A percentile compares a stretch with the other conserved stretches of the same genome.
Conservation (phyloP, 2,113 vertebrate species). For the Oncorhynchus kisutch region DNA sequence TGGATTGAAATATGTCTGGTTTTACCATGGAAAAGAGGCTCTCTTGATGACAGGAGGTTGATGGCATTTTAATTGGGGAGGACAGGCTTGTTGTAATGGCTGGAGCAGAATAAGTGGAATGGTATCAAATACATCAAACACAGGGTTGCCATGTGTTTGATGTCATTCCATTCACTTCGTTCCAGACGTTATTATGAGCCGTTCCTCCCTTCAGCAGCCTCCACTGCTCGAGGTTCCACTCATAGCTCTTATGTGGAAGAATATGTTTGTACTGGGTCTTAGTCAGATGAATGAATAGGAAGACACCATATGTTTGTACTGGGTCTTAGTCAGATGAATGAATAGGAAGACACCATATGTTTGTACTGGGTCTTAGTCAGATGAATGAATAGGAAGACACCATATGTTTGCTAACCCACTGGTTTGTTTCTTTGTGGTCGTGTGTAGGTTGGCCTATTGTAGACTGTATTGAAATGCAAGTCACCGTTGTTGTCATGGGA, state of each 20-base stretch:
- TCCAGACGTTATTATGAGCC: too few relatives aligned
- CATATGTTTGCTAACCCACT: not conserved
- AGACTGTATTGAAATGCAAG: not conserved
- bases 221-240: not conserved
- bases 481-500: not conserved
- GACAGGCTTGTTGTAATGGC: too few relatives aligned
- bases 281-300: not conserved
- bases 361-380: not conserved
- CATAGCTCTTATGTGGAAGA: not conserved
- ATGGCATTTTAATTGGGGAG: too few relatives aligned
- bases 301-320: not conserved
- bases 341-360: not conserved
- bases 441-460: not conserved
- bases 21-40: constrained; percentile 2
- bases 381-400: not conserved
- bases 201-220: too few relatives aligned
- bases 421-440: not conserved
- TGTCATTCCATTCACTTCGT: too few relatives aligned
- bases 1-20: too few relatives aligned
- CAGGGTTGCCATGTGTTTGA: too few relatives aligned
- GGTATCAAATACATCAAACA: too few relatives aligned
- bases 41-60: not conserved
- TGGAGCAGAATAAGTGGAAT: too few relatives aligned
- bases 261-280: not conserved
- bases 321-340: not conserved